Evolutionary conservation across 2,113 vertebrate species (phyloP), one percentile per base, ranked within the genome.

Genomic region (Rhinoderma darwinii): DNA sequence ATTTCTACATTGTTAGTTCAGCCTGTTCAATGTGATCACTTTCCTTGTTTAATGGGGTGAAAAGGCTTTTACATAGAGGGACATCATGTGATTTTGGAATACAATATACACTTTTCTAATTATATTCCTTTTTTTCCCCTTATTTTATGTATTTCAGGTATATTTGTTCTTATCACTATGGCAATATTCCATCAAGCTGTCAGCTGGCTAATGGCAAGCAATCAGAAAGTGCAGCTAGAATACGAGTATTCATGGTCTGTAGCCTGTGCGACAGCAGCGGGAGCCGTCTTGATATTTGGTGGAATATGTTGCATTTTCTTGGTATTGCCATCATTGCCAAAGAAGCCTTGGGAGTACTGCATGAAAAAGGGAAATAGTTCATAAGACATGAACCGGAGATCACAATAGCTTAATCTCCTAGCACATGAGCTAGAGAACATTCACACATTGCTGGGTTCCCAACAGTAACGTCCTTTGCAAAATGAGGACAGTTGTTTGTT

Each of bases 231-330:
- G 54, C 93, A 94, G 0, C 92, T 97, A 54, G 89, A 95, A 85
- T 95, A 96, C 0, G 94, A 96, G 73, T 94, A 97, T 79, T 96
- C 96, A 83, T 97, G 96, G 96, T 97, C 97, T 0, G 93, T 96
- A 89, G 93, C 93, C 77, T 97, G 97, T 4, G 93, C 94, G 0
- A 92, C 94, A 72, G 93, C 93, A 0, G 95, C 96, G 0, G 94
- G 94, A 75, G 92, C 91, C 20, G 75, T 96, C 73, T 94, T 97
- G 54, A 94, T 97, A 85, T 56, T 96, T 3, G 96, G 91, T 0
- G 95, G 95, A 0, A 14, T 91, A 86, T 93, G 95, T 81, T 97
- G 97, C 80, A 88, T 97, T 86, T 66, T 96, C 76, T 93, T 97
- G 63, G 91, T 93, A 5, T 89, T 96, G 77, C 95, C 96, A 25